Percentiles rank a stretch among this genome's conserved stretches.
Evolutionary conservation across 2,888 invertebrate genomes (phyloP).

Genomic region (Tholera decimalis): DNA sequence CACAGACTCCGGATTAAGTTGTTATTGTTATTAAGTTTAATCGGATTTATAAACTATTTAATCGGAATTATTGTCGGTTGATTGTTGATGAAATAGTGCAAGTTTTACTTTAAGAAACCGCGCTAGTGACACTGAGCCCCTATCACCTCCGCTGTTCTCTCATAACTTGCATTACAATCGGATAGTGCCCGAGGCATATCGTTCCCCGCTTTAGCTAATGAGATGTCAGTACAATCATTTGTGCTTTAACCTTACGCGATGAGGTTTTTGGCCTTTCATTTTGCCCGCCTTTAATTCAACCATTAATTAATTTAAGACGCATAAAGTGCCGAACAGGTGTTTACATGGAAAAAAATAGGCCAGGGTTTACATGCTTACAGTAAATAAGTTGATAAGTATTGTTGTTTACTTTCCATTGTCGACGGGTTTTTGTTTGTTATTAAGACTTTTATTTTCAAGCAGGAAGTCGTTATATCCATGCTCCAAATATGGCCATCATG

Average conservation of each 20-base stretch:
- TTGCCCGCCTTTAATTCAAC: constrained; percentile 82
- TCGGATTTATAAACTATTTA: too few relatives aligned
- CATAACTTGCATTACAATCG: constrained; percentile 57
- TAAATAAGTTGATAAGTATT: constrained; percentile 26
- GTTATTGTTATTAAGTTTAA: too few relatives aligned
- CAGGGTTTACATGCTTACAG: constrained; percentile 46
- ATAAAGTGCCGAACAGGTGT: constrained; percentile 55
- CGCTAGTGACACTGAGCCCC: background rate
- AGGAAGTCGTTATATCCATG: constrained; percentile 40
- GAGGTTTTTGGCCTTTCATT: constrained; percentile 89
- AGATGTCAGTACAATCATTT: constrained; percentile 91
- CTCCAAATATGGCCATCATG: constrained; percentile 27
- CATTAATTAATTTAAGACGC: constrained; percentile 81
- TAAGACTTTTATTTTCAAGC: constrained; percentile 36
- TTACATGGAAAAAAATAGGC: constrained; percentile 48
- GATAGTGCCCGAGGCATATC: constrained; percentile 83
- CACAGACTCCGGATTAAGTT: too few relatives aligned
- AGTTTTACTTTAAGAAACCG: too few relatives aligned
- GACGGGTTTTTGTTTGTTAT: constrained; percentile 38
- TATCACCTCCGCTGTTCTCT: constrained; percentile 46
- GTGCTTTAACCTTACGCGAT: constrained; percentile 88
- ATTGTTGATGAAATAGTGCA: too few relatives aligned
- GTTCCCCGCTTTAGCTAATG: constrained; percentile 90
- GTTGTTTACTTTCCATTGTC: constrained; percentile 54
- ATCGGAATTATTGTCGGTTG: too few relatives aligned